These are phyloP conservation scores for Balearica regulorum DNA, from an alignment of 2,797 vertebrate species.

Conservation along the genomic window DNA sequence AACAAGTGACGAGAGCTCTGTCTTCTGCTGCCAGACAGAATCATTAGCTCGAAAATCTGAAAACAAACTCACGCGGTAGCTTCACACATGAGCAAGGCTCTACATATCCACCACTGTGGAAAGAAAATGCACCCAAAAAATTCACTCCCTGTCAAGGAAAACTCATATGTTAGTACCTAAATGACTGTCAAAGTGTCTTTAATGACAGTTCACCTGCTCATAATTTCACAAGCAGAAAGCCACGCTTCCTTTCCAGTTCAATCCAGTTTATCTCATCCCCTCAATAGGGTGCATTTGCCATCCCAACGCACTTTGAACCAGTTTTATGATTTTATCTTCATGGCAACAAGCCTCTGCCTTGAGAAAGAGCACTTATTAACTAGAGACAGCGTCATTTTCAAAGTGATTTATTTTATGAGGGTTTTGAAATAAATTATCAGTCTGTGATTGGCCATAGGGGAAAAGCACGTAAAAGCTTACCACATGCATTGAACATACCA, in stretches of 20 bases:
- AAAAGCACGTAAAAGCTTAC: constrained; percentile 51
- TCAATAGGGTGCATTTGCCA: background rate
- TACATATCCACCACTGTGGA: background rate
- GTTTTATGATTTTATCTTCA: constrained; percentile 53
- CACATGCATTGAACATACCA: constrained; percentile 41
- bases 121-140: background rate
- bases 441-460: constrained; percentile 48
- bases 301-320: constrained; percentile 38
- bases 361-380: constrained; percentile 52
- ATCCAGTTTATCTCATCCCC: constrained; percentile 26
- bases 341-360: constrained; percentile 39
- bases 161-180: background rate
- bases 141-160: background rate
- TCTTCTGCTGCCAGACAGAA: background rate
- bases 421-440: constrained; percentile 60
- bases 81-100: background rate
- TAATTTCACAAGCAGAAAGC: constrained; percentile 17
- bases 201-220: constrained; percentile 1
- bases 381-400: background rate
- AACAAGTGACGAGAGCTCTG: background rate
- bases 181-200: background rate
- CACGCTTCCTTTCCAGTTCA: background rate
- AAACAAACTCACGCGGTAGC: background rate
- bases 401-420: constrained; percentile 54
- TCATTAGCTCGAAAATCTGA: background rate